Conservation (phyloP, 2,113 vertebrate genomes). For the Microtus oregoni region DNA sequence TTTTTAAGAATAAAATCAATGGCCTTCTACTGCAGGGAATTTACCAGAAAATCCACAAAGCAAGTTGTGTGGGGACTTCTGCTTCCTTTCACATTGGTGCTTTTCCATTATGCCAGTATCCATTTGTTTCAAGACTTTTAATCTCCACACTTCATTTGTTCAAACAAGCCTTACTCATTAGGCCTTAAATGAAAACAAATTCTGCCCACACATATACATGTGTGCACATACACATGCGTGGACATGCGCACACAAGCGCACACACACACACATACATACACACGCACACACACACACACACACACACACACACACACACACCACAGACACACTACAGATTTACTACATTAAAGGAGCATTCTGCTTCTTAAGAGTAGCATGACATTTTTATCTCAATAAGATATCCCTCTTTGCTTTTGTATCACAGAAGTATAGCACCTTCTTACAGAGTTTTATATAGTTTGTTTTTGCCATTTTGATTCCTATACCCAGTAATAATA, state of each 20-base stretch:
- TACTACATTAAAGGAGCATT: slow-evolving; percentile 86
- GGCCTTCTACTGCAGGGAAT: slow-evolving; percentile 97
- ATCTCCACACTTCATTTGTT: slow-evolving; percentile 87
- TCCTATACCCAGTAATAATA: slow-evolving; percentile 90
- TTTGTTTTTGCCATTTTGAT: slow-evolving; percentile 89
- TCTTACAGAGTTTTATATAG: slow-evolving; percentile 90
- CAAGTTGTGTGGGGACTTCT: slow-evolving; percentile 89
- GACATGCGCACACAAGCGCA: background rate
- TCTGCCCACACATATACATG: slow-evolving; percentile 68
- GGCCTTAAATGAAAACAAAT: slow-evolving; percentile 88
- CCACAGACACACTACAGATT: slow-evolving; percentile 86
- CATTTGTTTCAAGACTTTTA: slow-evolving; percentile 86
- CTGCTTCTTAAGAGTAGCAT: slow-evolving; percentile 86
- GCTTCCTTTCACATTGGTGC: slow-evolving; percentile 93
- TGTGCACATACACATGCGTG: background rate
- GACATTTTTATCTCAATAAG: slow-evolving; percentile 82
- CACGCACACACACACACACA: background rate
- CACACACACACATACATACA: slow-evolving; percentile 78
- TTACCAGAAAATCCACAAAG: slow-evolving; percentile 90
- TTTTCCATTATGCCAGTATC: slow-evolving; percentile 91
- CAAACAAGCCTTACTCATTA: slow-evolving; percentile 89
- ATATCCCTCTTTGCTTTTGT: slow-evolving; percentile 87
- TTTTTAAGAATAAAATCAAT: slow-evolving; percentile 81
- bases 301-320: background rate
- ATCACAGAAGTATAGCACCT: slow-evolving; percentile 89